phyloP scores from a whole-genome alignment of 2,888 invertebrate species.

The Priapulus caudatus region DNA sequence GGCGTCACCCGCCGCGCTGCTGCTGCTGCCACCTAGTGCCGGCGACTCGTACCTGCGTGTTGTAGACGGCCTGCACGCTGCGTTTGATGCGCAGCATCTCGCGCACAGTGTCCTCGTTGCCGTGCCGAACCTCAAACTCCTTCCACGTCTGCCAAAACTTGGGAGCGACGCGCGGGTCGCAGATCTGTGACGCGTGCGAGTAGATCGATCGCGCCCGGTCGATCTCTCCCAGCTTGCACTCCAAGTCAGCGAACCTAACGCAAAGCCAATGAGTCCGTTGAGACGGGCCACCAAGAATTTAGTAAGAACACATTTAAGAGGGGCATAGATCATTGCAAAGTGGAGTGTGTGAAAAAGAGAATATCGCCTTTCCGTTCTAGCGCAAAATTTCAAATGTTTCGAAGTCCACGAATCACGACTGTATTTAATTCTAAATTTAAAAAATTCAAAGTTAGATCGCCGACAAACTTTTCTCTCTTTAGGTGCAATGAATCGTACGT shows the following conservation, averaged over 20 bases:
- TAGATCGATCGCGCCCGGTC: conserved; percentile 94
- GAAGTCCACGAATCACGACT: too few relatives aligned
- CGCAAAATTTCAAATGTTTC: too few relatives aligned
- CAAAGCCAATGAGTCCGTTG: too few relatives aligned
- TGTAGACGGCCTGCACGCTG: conserved; percentile 93
- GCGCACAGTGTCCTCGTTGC: conserved; percentile 97
- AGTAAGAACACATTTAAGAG: not conserved
- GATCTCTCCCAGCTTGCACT: conserved; percentile 93
- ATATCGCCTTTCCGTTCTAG: too few relatives aligned
- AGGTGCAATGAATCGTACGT: too few relatives aligned
- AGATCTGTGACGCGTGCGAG: conserved; percentile 95
- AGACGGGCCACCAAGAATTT: too few relatives aligned
- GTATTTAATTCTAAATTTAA: too few relatives aligned
- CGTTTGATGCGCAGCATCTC: conserved; percentile 97
- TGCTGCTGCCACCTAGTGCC: too few relatives aligned
- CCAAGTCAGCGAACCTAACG: conserved; percentile 89
- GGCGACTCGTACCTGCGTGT: conserved; percentile 72
- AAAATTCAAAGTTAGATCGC: too few relatives aligned
- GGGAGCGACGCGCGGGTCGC: conserved; percentile 85
- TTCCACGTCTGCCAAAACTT: conserved; percentile 99
- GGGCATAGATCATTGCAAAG: not conserved
- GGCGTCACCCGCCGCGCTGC: too few relatives aligned
- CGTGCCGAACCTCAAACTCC: conserved; percentile 96
- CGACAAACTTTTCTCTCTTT: too few relatives aligned
- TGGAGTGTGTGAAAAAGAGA: too few relatives aligned